These are phyloP conservation scores for Menidia beryllina DNA, from an alignment of 2,113 vertebrate species.

Conservation along the genomic window DNA sequence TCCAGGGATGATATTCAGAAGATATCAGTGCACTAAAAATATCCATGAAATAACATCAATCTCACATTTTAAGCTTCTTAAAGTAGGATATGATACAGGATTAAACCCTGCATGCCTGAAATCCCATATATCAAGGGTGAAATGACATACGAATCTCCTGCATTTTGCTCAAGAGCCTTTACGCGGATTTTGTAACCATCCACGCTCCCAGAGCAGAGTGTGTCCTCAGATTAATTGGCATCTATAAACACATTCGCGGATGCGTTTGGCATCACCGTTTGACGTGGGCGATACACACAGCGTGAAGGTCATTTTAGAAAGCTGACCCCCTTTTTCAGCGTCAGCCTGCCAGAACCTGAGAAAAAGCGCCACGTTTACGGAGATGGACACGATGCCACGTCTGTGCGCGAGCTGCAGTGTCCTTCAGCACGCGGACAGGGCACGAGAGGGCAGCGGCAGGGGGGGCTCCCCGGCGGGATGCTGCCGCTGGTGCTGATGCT, in stretches of 20 bases:
- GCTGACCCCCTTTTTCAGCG: conserved; percentile 6
- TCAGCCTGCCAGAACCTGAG: not conserved
- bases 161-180: not conserved
- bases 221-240: not conserved
- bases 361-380: not conserved
- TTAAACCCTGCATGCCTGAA: not conserved
- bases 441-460: conserved; percentile 43
- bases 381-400: conserved; percentile 28
- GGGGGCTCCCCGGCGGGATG: conserved; percentile 28
- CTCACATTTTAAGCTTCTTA: conserved; percentile 7
- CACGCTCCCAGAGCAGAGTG: not conserved
- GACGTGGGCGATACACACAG: conserved; percentile 14
- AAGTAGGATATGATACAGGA: not conserved
- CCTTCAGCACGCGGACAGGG: conserved; percentile 45
- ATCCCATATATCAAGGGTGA: not conserved
- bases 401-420: conserved; percentile 47
- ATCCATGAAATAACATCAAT: not conserved
- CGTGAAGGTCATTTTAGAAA: conserved; percentile 65
- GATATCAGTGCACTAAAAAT: no score
- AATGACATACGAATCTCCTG: not conserved
- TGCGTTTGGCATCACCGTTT: conserved; percentile 37
- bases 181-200: not conserved
- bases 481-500: conserved; percentile 64
- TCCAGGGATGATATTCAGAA: no score
- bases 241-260: conserved; percentile 19